These are phyloP conservation scores for Meiosimyza platycephala DNA, from an alignment of 2,888 invertebrate genomes.

Conservation along the genomic window DNA sequence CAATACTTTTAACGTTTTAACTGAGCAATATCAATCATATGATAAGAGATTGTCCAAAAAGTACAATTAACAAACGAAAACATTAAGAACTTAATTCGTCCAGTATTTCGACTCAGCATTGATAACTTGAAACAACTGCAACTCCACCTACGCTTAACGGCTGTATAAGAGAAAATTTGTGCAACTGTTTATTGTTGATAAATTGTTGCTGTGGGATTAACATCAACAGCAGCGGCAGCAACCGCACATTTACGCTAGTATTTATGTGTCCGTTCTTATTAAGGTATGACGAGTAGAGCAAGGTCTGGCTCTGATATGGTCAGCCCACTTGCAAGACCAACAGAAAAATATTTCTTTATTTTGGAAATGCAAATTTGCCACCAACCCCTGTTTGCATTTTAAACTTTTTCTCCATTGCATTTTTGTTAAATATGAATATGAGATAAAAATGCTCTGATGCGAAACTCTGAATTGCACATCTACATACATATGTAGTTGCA, in stretches of 20 bases:
- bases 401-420: background rate
- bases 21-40: too few relatives aligned
- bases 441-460: background rate
- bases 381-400: background rate
- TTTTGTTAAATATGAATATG: background rate
- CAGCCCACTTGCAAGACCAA: background rate
- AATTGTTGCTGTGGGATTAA: constrained; percentile 62
- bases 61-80: too few relatives aligned
- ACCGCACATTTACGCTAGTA: background rate
- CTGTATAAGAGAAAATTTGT: constrained; percentile 46
- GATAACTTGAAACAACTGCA: too few relatives aligned
- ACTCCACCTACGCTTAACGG: too few relatives aligned
- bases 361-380: constrained; percentile 58
- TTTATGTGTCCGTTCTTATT: constrained; percentile 29
- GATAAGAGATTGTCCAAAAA: too few relatives aligned
- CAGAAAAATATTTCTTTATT: constrained; percentile 28
- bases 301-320: too few relatives aligned
- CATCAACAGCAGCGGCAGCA: constrained; percentile 32
- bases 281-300: constrained; percentile 25
- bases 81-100: too few relatives aligned
- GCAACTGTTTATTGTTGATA: constrained; percentile 64
- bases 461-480: background rate
- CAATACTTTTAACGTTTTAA: too few relatives aligned
- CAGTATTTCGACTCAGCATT: too few relatives aligned
- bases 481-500: background rate